Base-by-base conservation (phyloP, 2,797 vertebrate species). In the Micrastur ruficollis region DNA sequence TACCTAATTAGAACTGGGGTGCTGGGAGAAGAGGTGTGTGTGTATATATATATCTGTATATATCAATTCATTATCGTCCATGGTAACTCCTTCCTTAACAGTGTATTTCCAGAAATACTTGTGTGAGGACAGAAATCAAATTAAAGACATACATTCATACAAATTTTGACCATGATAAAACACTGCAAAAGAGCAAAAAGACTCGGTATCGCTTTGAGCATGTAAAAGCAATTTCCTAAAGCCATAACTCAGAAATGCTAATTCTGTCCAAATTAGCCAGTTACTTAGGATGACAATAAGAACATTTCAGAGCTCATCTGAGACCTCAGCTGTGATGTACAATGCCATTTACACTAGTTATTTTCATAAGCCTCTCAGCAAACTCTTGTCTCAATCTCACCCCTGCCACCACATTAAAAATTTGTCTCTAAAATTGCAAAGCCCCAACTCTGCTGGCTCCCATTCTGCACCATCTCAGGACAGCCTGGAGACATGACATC, bases 281-380 rank as follows among this genome's bases (percentile, higher is more conserved):
- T 76, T 89, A 56, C 56, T 59, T 36, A 56, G 53, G 50, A 53
- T 53, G 23, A 87, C 44, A 81, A 26, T 26, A 89, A 68, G 42
- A 81, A 67, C 2, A 0, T 70, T 91, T 81, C 67, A 91, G 81
- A 94, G 58, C 8, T 92, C 47, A 79, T 90, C 52, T 85, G 78
- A 94, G 42, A 87, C 63, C 63, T 56, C 55, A 67, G 20, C 72
- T 83, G 15, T 14, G 7, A 93, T 25, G 6, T 17, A 11, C 58
- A 66, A 74, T 53, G 58, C 31, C n/a, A 53, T 86, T 93, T 74
- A 92, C 15, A 80, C 7, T 65, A 7, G 11, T 46, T 56, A 74
- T 81, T 97, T 95, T 81, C 82, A 81, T 73, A 85, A 94, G 42
- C 50, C 12, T 63, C 52, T 91, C 31, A 46, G 85, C 15, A 89